These are phyloP conservation scores for Enteromius fasciolatus DNA, from an alignment of 2,797 vertebrate genomes.

Conservation along the genomic window DNA sequence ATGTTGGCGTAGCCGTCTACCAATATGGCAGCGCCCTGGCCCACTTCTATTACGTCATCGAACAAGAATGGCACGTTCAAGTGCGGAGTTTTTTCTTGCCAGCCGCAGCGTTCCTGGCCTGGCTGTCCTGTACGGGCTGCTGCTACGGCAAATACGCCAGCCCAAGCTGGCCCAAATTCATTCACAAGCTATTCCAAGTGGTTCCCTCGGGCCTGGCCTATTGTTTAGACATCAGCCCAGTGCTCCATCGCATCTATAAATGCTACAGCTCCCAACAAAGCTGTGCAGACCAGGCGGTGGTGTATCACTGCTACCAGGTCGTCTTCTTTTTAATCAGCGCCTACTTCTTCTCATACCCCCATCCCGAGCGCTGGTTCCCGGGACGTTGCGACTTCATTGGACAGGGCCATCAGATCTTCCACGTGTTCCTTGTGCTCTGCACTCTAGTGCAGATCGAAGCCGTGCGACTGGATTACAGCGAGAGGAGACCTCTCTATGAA, in stretches of 20 bases:
- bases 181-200: conserved; percentile 89
- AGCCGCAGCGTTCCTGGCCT: conserved; percentile 83
- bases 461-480: conserved; percentile 86
- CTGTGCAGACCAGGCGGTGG: conserved; percentile 80
- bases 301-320: conserved; percentile 90
- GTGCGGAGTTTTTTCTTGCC: conserved; percentile 85
- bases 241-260: conserved; percentile 86
- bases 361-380: conserved; percentile 91
- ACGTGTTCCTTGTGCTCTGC: conserved; percentile 89
- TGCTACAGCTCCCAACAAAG: conserved; percentile 73
- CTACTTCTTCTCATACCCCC: conserved; percentile 91
- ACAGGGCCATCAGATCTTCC: conserved; percentile 96
- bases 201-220: conserved; percentile 91
- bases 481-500: conserved; percentile 84
- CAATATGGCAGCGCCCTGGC: conserved; percentile 91
- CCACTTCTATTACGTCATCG: conserved; percentile 91
- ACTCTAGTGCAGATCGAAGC: conserved; percentile 93
- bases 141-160: conserved; percentile 90
- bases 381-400: conserved; percentile 90
- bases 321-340: conserved; percentile 89
- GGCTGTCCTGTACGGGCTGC: conserved; percentile 92
- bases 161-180: conserved; percentile 73
- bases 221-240: conserved; percentile 91
- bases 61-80: conserved; percentile 83
- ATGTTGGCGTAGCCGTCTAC: conserved; percentile 91